Conservation (phyloP, 2,113 vertebrate species). For the Chionomys nivalis region DNA sequence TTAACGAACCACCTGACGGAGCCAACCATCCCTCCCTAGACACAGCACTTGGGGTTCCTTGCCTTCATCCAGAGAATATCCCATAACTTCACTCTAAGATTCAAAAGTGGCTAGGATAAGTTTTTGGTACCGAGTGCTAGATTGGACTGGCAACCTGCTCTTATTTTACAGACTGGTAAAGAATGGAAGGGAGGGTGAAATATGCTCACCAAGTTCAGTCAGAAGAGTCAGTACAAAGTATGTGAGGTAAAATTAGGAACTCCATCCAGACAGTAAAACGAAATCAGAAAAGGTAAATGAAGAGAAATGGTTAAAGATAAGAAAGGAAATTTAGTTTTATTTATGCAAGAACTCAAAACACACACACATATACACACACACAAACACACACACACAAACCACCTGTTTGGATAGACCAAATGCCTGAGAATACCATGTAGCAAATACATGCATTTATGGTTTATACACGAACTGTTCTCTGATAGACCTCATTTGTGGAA, state of each 20-base stretch:
- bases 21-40: neutral
- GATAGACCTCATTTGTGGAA: neutral
- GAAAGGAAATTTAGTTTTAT: neutral
- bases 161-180: neutral
- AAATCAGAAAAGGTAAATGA: neutral
- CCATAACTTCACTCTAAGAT: neutral
- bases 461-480: neutral
- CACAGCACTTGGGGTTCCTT: neutral
- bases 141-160: neutral
- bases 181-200: neutral
- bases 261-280: neutral
- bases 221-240: neutral
- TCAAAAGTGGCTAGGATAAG: neutral
- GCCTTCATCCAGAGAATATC: neutral
- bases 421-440: neutral
- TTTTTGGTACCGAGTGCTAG: neutral
- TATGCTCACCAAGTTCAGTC: neutral
- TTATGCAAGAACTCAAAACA: neutral
- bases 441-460: neutral
- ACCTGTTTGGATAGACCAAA: conserved; percentile 4
- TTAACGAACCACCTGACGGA: neutral
- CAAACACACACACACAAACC: neutral
- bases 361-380: neutral
- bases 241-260: neutral
- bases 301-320: neutral